Evolutionary conservation across 2,797 vertebrate species (phyloP).

Genomic region (Leuciscus waleckii): DNA sequence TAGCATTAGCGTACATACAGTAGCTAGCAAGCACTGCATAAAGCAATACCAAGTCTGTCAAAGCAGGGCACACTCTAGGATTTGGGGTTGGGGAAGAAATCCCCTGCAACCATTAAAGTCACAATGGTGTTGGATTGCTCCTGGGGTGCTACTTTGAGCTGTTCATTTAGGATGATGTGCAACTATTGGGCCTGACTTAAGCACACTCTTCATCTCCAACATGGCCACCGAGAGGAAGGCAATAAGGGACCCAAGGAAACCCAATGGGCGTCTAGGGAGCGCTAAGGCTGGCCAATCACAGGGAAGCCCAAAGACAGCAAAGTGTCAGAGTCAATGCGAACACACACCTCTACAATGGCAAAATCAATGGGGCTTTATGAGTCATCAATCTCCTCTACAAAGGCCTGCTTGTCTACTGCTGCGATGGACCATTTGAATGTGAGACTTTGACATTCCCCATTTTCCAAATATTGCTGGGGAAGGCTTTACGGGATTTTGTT

Average conservation of each 20-base stretch:
- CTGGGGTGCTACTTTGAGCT: constrained; percentile 73
- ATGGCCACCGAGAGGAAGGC: constrained; percentile 66
- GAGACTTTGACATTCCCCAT: constrained; percentile 1
- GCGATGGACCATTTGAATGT: constrained; percentile 61
- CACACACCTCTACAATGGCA: constrained; percentile 82
- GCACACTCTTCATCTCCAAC: constrained; percentile 72
- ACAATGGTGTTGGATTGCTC: constrained; percentile 74
- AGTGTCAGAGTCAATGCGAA: constrained; percentile 84
- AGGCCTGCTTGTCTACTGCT: constrained; percentile 70
- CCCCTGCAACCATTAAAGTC: constrained; percentile 70
- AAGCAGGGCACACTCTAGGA: constrained; percentile 20
- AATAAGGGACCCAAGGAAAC: constrained; percentile 71
- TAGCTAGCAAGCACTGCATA: neutral
- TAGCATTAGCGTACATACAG: neutral
- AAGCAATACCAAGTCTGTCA: constrained; percentile 29
- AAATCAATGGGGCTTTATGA: constrained; percentile 85
- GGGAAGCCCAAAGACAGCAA: constrained; percentile 80
- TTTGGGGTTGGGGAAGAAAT: constrained; percentile 50
- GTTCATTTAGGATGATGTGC: constrained; percentile 84
- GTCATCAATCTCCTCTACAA: constrained; percentile 81
- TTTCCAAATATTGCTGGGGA: constrained; percentile 48
- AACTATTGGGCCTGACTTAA: constrained; percentile 73
- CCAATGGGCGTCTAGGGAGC: constrained; percentile 66
- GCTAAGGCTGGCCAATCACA: constrained; percentile 75
- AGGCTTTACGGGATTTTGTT: constrained; percentile 63